Percentiles rank a stretch among this genome's conserved stretches.
Evolutionary conservation across 2,113 vertebrate genomes (phyloP).

Genomic region (Eleginops maclovinus): DNA sequence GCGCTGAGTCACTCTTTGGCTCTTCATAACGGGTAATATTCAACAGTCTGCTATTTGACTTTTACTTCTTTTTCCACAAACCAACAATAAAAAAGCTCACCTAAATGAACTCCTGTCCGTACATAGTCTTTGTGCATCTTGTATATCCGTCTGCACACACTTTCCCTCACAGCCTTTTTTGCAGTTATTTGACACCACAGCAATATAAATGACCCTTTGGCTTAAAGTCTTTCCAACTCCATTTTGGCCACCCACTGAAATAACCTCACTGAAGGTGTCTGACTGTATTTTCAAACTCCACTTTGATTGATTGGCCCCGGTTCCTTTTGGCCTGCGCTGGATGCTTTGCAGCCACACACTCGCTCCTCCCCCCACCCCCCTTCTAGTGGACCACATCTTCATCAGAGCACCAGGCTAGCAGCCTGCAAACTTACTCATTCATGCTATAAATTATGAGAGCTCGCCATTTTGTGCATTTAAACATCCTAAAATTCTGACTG

Average conservation of each 20-base stretch:
- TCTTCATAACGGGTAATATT: background rate
- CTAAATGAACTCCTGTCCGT: background rate
- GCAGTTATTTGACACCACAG: slow-evolving; percentile 32
- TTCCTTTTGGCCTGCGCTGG: slow-evolving; percentile 70
- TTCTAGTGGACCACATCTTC: slow-evolving; percentile 72
- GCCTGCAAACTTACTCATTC: slow-evolving; percentile 68
- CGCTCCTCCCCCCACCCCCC: slow-evolving; percentile 63
- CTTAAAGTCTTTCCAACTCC: slow-evolving; percentile 20
- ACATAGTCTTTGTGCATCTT: background rate
- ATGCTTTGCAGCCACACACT: slow-evolving; percentile 73
- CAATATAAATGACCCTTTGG: slow-evolving; percentile 23
- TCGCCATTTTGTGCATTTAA: slow-evolving; percentile 29
- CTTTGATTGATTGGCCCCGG: slow-evolving; percentile 76
- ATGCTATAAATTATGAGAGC: slow-evolving; percentile 61
- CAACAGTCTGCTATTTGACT: background rate
- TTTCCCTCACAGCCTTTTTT: slow-evolving; percentile 12
- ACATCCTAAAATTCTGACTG: slow-evolving; percentile 6
- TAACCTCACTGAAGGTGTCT: slow-evolving; percentile 65
- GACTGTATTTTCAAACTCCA: slow-evolving; percentile 71
- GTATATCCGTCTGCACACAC: background rate
- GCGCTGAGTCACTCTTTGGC: slow-evolving; percentile 8
- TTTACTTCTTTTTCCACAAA: slow-evolving; percentile 5
- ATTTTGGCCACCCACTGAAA: slow-evolving; percentile 72
- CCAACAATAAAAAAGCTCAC: background rate
- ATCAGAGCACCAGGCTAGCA: slow-evolving; percentile 65